Percentiles rank a stretch among this genome's conserved stretches.
Conservation (phyloP, 2,888 invertebrate species). For the Ophion slaviceki region DNA sequence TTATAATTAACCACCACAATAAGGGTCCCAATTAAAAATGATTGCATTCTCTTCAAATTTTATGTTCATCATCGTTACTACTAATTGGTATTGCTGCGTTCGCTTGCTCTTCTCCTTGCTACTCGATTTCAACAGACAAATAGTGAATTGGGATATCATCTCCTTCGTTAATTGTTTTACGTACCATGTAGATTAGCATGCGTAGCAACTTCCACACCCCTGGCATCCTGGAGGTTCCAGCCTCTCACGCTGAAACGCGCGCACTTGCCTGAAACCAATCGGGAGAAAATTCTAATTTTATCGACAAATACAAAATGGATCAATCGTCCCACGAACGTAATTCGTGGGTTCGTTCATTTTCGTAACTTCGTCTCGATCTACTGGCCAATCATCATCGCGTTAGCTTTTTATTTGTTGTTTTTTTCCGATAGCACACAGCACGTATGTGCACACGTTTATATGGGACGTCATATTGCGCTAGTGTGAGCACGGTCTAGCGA, state of each 20-base stretch:
- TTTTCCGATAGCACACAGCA: neutral
- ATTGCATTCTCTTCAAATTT: neutral
- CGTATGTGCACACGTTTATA: conserved; percentile 76
- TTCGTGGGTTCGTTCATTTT: neutral
- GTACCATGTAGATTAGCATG: conserved; percentile 83
- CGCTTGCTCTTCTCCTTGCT: neutral
- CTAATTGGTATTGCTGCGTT: neutral
- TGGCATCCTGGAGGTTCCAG: conserved; percentile 83
- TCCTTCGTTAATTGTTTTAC: conserved; percentile 55
- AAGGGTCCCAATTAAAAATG: conserved; percentile 3
- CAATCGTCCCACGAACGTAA: neutral
- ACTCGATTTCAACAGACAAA: neutral
- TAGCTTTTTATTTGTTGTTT: neutral
- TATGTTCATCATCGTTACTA: neutral
- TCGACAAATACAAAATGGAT: neutral
- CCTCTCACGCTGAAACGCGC: conserved; percentile 81
- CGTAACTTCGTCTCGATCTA: neutral
- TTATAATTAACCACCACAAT: neutral
- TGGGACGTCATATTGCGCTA: conserved; percentile 64
- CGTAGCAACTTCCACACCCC: conserved; percentile 82
- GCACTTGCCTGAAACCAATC: conserved; percentile 70
- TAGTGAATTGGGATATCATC: neutral
- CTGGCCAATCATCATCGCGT: neutral
- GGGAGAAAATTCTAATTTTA: conserved; percentile 10
- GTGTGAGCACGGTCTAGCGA: conserved; percentile 75